Evolutionary conservation across 2,888 invertebrate genomes (phyloP).

Genomic region (Synanthedon tipuliformis): DNA sequence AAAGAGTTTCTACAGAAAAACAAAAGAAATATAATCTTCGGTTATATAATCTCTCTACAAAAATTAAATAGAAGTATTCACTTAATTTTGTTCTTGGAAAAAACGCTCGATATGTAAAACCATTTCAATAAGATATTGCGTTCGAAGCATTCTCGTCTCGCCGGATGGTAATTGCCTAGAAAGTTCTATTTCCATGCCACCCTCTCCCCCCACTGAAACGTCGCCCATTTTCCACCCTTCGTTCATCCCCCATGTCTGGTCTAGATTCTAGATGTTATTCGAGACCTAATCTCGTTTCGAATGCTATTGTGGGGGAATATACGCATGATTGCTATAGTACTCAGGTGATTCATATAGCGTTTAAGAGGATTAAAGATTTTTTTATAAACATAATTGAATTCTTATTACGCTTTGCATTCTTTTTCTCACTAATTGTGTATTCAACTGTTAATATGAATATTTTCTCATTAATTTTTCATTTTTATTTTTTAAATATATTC

Average conservation of each 20-base stretch:
- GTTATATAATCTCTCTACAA: no score
- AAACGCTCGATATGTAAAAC: neutral
- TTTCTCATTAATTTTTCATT: no score
- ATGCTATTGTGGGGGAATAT: constrained; percentile 16
- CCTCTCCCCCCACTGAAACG: constrained; percentile 15
- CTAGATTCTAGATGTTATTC: constrained; percentile 34
- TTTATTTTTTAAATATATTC: no score
- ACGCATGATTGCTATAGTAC: neutral
- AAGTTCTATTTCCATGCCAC: constrained; percentile 37
- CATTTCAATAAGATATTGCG: constrained; percentile 25
- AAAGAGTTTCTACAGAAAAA: no score
- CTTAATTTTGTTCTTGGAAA: no score
- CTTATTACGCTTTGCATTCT: no score
- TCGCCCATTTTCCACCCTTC: constrained; percentile 10
- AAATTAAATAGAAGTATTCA: no score
- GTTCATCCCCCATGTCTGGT: constrained; percentile 15
- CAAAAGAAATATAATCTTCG: no score
- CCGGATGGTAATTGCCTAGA: constrained; percentile 57
- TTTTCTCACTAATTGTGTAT: no score
- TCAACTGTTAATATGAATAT: no score
- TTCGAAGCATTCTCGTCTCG: constrained; percentile 7
- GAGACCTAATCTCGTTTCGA: constrained; percentile 39
- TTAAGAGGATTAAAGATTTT: constrained; percentile 1
- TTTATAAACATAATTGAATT: no score
- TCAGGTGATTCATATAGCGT: neutral